Evolutionary conservation across 2,797 vertebrate genomes (phyloP).

Genomic region (Ptychadena robeensis): DNA sequence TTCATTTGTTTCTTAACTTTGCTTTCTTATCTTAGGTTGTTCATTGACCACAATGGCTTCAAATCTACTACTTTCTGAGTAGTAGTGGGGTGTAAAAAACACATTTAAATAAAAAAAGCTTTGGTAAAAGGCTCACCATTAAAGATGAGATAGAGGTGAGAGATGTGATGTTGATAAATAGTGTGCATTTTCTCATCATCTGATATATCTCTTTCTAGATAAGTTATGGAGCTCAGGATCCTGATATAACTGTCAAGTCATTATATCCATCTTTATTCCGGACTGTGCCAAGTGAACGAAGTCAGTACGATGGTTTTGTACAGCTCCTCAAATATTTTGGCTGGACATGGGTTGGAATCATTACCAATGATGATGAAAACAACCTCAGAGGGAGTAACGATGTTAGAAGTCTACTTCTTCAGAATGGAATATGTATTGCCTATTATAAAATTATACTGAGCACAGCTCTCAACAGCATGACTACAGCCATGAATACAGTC

Average conservation of each 20-base stretch:
- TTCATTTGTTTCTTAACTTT: no score
- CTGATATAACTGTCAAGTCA: slow-evolving; percentile 21
- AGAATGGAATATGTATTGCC: slow-evolving; percentile 43
- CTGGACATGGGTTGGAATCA: slow-evolving; percentile 54
- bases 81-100: no score
- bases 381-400: slow-evolving; percentile 14
- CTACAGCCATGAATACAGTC: background rate
- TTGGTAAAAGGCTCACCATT: no score
- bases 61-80: no score
- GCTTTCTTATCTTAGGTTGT: no score
- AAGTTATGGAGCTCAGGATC: slow-evolving; percentile 53
- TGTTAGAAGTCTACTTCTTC: slow-evolving; percentile 17
- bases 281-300: slow-evolving; percentile 33
- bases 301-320: slow-evolving; percentile 40
- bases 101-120: no score
- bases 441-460: slow-evolving; percentile 15
- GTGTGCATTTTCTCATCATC: background rate
- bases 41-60: no score
- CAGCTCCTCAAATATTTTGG: slow-evolving; percentile 42
- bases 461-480: background rate
- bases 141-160: no score
- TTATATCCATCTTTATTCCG: slow-evolving; percentile 46
- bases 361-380: slow-evolving; percentile 38
- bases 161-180: no score
- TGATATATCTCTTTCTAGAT: slow-evolving; percentile 18